Evolutionary conservation across 2,797 vertebrate species (phyloP).

Genomic region (Sebastes vulpes): DNA sequence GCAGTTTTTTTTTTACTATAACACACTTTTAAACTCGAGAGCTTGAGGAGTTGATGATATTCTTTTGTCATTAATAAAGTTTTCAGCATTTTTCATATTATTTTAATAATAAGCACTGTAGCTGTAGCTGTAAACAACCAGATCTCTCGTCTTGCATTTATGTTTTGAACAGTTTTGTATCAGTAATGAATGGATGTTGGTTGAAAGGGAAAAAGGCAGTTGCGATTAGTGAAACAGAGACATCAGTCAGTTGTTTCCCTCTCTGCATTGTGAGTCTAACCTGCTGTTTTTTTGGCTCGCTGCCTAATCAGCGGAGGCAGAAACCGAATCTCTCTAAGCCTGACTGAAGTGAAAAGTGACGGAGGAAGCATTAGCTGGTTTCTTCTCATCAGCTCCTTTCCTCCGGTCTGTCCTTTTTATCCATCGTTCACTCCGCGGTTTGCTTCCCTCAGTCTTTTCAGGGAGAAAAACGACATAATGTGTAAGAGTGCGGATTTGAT

Average conservation of each 20-base stretch:
- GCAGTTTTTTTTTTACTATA: neutral
- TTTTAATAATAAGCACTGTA: neutral
- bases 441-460: constrained; percentile 31
- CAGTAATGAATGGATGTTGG: constrained; percentile 21
- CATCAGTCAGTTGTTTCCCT: constrained; percentile 23
- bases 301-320: constrained; percentile 56
- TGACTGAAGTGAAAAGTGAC: constrained; percentile 35
- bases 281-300: constrained; percentile 16
- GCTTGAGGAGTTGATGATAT: neutral
- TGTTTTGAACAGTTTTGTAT: neutral
- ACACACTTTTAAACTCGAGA: neutral
- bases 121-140: neutral
- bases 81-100: neutral
- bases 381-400: constrained; percentile 49
- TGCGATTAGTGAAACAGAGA: constrained; percentile 24
- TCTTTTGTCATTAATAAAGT: neutral
- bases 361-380: constrained; percentile 34
- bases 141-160: neutral
- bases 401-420: constrained; percentile 13
- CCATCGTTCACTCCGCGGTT: neutral
- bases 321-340: constrained; percentile 29
- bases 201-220: constrained; percentile 10
- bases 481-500: constrained; percentile 30
- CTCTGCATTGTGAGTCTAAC: constrained; percentile 9
- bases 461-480: constrained; percentile 25